These are phyloP conservation scores for Apostichopus leukothele DNA, from an alignment of 53 echinoderm and acorn worm species.

Conservation along the genomic window DNA sequence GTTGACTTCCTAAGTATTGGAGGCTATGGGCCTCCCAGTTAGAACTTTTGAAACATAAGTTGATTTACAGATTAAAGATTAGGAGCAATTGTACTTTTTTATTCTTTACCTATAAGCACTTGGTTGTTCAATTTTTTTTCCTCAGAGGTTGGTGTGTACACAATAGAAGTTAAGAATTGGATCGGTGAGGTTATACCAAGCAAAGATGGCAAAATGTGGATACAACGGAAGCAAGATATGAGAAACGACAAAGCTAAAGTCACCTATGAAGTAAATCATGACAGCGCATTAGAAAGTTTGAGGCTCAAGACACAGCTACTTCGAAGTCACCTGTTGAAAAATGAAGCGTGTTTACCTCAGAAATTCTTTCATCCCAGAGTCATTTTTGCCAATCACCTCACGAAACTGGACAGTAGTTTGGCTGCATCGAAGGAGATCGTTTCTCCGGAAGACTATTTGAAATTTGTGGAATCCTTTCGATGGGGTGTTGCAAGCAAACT, in stretches of 20 bases:
- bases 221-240: constrained; percentile 61
- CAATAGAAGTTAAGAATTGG: constrained; percentile 96
- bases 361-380: constrained; percentile 82
- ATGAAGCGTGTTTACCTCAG: constrained; percentile 76
- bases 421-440: constrained; percentile 69
- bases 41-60: too few relatives aligned
- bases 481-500: constrained; percentile 69
- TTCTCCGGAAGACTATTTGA: constrained; percentile 54
- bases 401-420: constrained; percentile 59
- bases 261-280: constrained; percentile 68
- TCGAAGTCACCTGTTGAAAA: constrained; percentile 73
- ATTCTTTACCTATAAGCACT: too few relatives aligned
- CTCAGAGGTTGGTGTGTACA: constrained; percentile 81
- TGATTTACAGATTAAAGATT: too few relatives aligned
- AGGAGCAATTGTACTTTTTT: too few relatives aligned
- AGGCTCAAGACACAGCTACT: constrained; percentile 80
- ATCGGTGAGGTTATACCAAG: constrained; percentile 71
- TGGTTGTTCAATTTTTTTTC: neutral
- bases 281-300: constrained; percentile 66
- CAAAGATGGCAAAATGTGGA: constrained; percentile 79
- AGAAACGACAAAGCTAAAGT: constrained; percentile 63
- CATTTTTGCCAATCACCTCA: constrained; percentile 73
- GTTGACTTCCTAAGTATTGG: too few relatives aligned
- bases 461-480: constrained; percentile 73
- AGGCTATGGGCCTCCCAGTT: too few relatives aligned